These are phyloP conservation scores for Scolopax mira DNA, from an alignment of 2,113 vertebrate species.

Conservation along the genomic window DNA sequence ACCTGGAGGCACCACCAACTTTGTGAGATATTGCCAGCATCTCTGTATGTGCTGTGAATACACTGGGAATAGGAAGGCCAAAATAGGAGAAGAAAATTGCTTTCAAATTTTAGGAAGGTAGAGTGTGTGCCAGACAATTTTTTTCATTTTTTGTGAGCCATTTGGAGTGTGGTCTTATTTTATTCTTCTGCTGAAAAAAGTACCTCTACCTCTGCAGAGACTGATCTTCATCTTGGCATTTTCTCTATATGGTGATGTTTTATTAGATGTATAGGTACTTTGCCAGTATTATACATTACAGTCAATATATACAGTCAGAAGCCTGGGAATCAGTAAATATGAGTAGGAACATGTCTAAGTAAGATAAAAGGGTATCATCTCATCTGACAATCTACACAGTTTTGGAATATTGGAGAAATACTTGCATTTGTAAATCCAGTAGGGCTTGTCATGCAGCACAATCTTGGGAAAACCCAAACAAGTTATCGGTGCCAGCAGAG, in stretches of 20 bases:
- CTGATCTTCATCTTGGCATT: neutral
- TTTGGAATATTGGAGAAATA: neutral
- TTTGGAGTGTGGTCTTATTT: neutral
- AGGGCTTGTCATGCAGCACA: neutral
- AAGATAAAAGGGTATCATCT: neutral
- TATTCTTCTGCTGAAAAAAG: neutral
- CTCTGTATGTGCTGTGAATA: neutral
- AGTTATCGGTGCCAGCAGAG: neutral
- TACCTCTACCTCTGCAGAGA: neutral
- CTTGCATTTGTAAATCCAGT: neutral
- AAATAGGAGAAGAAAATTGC: slow-evolving; percentile 2
- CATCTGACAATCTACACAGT: neutral
- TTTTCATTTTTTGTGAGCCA: neutral
- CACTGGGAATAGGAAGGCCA: neutral
- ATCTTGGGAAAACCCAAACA: neutral
- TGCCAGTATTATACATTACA: neutral
- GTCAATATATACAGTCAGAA: neutral
- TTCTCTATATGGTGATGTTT: neutral
- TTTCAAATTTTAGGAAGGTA: slow-evolving; percentile 19
- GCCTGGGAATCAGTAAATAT: neutral
- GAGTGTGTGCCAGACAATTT: neutral
- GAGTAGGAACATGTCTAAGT: neutral
- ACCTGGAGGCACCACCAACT: slow-evolving; percentile 30
- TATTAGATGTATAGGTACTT: neutral
- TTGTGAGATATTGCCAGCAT: slow-evolving; percentile 28